Evolutionary conservation across 2,888 invertebrate species (phyloP), one percentile per base, ranked within the genome.

Genomic region (Piscicola geometra): DNA sequence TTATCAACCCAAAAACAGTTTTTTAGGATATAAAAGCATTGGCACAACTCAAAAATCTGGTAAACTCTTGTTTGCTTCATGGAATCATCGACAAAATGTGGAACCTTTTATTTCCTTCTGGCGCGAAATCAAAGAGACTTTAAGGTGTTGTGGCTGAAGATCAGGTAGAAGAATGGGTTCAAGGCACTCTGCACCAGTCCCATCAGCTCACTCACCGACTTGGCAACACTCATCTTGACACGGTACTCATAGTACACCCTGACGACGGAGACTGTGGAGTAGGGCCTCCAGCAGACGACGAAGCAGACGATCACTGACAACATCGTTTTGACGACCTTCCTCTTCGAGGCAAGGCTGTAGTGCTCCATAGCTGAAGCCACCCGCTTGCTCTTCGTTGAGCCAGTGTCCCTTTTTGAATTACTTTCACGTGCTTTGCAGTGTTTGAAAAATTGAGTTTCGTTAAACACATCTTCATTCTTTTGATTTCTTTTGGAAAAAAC

Each of bases 221-320:
- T 78, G 12, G 81, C 80, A 3, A 77, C 75, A 36, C 78, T 79
- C 28, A 84, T 77, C 75, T 81, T 78, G 36, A 84, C 76, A 15
- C 78, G 75, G 76, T 84, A 84, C 77, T 84, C 80, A 67, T 82
- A 82, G 81, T 84, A 86, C 28, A 87, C 84, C 60, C 85, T 80
- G 33, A 86, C 80, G 41, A 86, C 80, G 50, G 84, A 83, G 25
- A 86, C 82, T n/a, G 85, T 82, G 77, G 86, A 86, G 78, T 87
- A 87, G 0, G 86, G 86, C n/a, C 84, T 85, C 81, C 85, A 83
- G 78, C 86, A 86, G 0, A 84, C 82, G 25, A 86, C 81, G 80
- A 86, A 87, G 3, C 85, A 85, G 15, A 86, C 81, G 47, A 86
- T 85, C n/a, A 86, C 86, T 18, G 83, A 85, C 66, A 86, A 79